Base-by-base conservation (phyloP, 2,113 vertebrate species). In the Ornithorhynchus anatinus region DNA sequence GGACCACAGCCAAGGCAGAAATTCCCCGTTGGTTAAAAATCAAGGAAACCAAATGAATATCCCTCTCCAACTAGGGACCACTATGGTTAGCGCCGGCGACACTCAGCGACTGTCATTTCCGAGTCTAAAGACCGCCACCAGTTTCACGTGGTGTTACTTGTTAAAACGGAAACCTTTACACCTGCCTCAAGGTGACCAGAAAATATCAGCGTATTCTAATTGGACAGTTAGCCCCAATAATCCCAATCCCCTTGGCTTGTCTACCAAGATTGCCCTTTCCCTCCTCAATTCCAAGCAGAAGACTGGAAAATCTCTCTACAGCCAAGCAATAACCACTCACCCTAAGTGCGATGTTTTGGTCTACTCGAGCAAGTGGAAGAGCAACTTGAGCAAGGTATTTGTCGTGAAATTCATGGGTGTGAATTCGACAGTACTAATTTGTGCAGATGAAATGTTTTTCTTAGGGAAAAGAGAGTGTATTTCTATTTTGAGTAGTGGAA, bases 121-220 rank as follows among this genome's bases (percentile, higher is more conserved):
- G 40, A 98, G 96, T 84, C 92, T 99, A 74, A 99, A 99, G 86
- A 99, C 97, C 0, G 82, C 96, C 12, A 99, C 98, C 0, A 97
- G 93, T 36, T 97, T 96, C 59, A 98, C 97, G 0, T 99, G 98
- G 98, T 99, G 98, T 93, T 99, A 95, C 32, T 86, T 99, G 22
- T 90, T 95, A 86, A 97, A 95, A 88, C 95, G 95, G 73, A 98
- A 95, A 82, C 91, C 96, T 0, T 73, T 97, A 32, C 97, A 96
- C 38, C 68, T 95, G 64, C 92, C 91, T 22, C 98, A 99, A 84
- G 92, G 80, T 0, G 96, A 97, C 89, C 93, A 96, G 80, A 98
- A 95, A 81, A 95, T 90, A 10, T 99, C 98, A 0, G 96, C 96
- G 14, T 99, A 99, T 56, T 93, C 95, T 20, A 82, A 92, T 6